A percentile compares a stretch with the other conserved stretches of the same genome.
phyloP scores from a whole-genome alignment of 2,113 vertebrate genomes.

The Ctenodactylus gundi region DNA sequence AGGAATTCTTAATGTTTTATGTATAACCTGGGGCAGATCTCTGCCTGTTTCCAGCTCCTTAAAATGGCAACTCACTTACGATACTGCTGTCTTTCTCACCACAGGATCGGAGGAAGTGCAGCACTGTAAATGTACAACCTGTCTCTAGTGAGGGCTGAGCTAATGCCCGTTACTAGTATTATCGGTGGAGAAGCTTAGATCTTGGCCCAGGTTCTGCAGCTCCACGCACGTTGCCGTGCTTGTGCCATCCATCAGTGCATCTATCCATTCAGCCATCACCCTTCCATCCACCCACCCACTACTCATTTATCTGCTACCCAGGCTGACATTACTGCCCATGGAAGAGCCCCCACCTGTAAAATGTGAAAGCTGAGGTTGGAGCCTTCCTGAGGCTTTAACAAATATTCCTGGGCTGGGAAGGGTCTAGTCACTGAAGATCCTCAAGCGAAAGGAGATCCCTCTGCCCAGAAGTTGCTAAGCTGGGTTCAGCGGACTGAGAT shows the following conservation, averaged over 20 bases:
- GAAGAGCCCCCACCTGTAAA: background rate
- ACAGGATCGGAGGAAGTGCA: fast-evolving
- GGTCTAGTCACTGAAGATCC: background rate
- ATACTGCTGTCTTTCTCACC: background rate
- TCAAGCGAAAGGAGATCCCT: background rate
- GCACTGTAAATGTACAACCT: background rate
- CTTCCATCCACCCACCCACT: background rate
- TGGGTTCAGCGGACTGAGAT: background rate
- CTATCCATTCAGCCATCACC: background rate
- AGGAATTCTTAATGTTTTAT: background rate
- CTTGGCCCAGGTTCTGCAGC: too few relatives aligned
- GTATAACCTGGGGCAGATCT: background rate
- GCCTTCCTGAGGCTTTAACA: background rate
- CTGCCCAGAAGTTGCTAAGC: background rate
- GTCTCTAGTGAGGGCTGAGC: background rate
- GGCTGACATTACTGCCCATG: background rate
- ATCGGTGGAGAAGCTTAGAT: background rate
- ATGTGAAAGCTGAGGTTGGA: background rate
- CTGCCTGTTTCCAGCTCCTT: conserved; percentile 55
- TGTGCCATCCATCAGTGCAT: too few relatives aligned
- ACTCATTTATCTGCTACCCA: background rate
- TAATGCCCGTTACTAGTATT: background rate
- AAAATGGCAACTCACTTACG: background rate
- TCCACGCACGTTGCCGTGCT: too few relatives aligned
- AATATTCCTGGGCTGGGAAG: background rate